These are phyloP conservation scores for Mirounga angustirostris DNA, from an alignment of 2,113 vertebrate species.

Conservation along the genomic window DNA sequence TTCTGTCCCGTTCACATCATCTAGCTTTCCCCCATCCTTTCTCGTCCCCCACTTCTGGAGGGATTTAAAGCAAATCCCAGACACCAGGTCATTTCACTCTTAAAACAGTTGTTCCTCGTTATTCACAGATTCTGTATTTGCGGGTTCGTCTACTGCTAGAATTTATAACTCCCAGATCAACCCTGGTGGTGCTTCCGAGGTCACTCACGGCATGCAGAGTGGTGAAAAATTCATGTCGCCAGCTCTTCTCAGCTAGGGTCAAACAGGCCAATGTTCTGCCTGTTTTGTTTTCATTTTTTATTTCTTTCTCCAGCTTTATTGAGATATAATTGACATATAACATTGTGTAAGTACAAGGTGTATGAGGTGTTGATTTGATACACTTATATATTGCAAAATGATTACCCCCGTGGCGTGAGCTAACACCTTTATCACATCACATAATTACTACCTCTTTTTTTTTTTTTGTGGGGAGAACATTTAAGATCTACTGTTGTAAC, in stretches of 20 bases:
- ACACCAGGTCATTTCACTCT: background rate
- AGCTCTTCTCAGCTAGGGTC: background rate
- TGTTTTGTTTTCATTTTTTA: background rate
- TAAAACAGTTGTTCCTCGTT: background rate
- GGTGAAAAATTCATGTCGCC: background rate
- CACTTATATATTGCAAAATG: slow-evolving; percentile 23
- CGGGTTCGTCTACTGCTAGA: background rate
- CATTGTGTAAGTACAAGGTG: slow-evolving; percentile 18
- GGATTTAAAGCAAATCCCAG: slow-evolving; percentile 37
- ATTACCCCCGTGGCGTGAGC: background rate
- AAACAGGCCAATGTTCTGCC: background rate
- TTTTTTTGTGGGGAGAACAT: slow-evolving; percentile 1
- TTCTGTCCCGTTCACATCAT: background rate
- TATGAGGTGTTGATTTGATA: slow-evolving; percentile 29
- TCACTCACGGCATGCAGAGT: background rate
- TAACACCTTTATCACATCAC: background rate
- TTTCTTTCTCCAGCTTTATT: background rate
- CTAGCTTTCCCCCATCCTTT: background rate
- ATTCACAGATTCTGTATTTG: slow-evolving; percentile 7
- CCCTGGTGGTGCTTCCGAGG: background rate
- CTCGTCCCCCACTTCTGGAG: background rate
- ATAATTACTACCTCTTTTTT: background rate
- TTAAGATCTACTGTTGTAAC: background rate
- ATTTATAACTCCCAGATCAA: background rate
- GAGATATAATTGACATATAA: slow-evolving; percentile 17